These are phyloP conservation scores for Meteorus cinctellus DNA, from an alignment of 2,888 invertebrate genomes.

Conservation along the genomic window DNA sequence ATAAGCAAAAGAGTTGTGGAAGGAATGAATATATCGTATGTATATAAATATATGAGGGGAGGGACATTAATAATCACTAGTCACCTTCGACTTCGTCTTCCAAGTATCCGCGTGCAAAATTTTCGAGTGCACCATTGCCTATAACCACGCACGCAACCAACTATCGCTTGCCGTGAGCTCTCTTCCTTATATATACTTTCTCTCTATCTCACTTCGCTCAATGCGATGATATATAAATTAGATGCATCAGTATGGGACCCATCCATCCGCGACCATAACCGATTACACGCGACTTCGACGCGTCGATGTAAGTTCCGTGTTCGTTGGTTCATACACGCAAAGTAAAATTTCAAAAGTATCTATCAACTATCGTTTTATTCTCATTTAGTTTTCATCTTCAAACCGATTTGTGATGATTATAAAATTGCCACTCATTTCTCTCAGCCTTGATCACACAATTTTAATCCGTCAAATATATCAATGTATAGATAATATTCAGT, in stretches of 20 bases:
- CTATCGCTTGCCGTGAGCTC: slow-evolving; percentile 18
- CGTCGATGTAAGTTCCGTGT: slow-evolving; percentile 37
- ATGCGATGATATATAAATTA: background rate
- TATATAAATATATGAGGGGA: slow-evolving; percentile 16
- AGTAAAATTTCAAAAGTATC: slow-evolving; percentile 6
- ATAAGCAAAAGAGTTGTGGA: slow-evolving; percentile 15
- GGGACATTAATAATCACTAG: slow-evolving; percentile 52
- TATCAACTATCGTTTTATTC: slow-evolving; percentile 5
- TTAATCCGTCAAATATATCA: background rate
- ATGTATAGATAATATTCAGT: background rate
- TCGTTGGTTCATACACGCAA: slow-evolving; percentile 27
- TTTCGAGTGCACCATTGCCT: slow-evolving; percentile 29
- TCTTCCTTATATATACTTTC: slow-evolving; percentile 28
- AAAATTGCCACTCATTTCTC: background rate
- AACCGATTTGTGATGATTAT: background rate
- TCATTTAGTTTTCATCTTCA: slow-evolving; percentile 11
- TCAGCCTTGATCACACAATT: background rate
- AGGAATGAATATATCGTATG: slow-evolving; percentile 18
- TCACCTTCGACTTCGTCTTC: slow-evolving; percentile 45
- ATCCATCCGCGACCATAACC: slow-evolving; percentile 36
- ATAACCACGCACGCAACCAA: slow-evolving; percentile 46
- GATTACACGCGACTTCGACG: slow-evolving; percentile 44
- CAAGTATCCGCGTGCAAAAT: slow-evolving; percentile 46
- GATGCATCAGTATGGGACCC: slow-evolving; percentile 19
- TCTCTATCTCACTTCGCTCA: slow-evolving; percentile 11